Base-by-base conservation (phyloP, 2,888 invertebrate genomes). In the Acleris cristana region DNA sequence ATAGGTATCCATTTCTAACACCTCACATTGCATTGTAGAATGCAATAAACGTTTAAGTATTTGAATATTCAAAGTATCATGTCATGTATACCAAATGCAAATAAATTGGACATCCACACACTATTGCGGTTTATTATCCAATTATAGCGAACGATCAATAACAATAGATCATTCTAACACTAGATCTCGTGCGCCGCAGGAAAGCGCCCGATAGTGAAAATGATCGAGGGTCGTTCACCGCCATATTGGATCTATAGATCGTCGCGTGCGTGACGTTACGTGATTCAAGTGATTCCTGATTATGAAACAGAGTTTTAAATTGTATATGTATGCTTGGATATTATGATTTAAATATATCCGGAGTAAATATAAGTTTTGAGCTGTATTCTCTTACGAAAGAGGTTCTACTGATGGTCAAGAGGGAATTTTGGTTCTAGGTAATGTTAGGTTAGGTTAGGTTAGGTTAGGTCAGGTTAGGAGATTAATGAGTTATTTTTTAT, bases 141-240 rank as follows among this genome's bases (percentile, higher is more conserved):
- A 34, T 34, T 34, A 34, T 10, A 19, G 21, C 40, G 40, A 45
- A 12, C 49, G 18, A 40, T 26, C 16, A 57, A 7, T 34, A 19
- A 34, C 34, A 56, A 61, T 66, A 66, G 52, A 66, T 66, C 66
- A 66, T 45, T 54, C 23, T 34, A 54, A 30, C 57, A 26, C 52
- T 45, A 18, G 45, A 57, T 57, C 45, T 26, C 57, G 57, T 57
- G 57, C 66, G 51, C 56, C 57, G 72, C 64, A 76, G 78, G 76
- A 74, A 76, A 74, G 70, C 65, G 61, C 52, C 55, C 62, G 64
- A 67, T 58, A 75, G 79, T 78, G 79, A 80, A 80, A 80, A 71
- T 75, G 70, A 77, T 75, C 71, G 70, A 71, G 69, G 76, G 73
- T 71, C 75, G 64, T 78, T 78, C 74, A 79, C 78, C 76, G 76